A percentile compares a stretch with the other conserved stretches of the same genome.
Evolutionary conservation across 2,797 vertebrate species (phyloP).

Genomic region (Sphenopsis melanotis): DNA sequence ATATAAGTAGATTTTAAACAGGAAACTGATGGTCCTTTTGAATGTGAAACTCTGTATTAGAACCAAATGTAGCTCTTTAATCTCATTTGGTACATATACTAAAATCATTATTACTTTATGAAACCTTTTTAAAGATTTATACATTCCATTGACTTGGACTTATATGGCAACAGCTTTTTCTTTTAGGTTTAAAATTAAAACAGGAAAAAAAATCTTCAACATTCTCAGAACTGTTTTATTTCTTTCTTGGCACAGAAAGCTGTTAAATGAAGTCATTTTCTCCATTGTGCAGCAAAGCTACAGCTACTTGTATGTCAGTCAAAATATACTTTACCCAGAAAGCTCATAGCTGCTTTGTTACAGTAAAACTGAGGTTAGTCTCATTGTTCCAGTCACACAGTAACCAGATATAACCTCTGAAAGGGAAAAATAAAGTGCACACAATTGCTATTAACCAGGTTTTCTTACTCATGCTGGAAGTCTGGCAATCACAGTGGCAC

Average conservation of each 20-base stretch:
- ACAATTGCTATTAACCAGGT: not conserved
- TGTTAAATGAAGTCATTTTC: constrained; percentile 52
- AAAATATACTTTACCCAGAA: constrained; percentile 55
- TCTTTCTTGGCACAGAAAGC: constrained; percentile 55
- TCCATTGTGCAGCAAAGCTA: constrained; percentile 17
- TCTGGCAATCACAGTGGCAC: not conserved
- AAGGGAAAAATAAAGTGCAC: constrained; percentile 8
- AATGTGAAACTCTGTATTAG: constrained; percentile 62
- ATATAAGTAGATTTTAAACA: constrained; percentile 58
- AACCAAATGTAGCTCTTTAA: constrained; percentile 68
- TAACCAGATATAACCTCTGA: constrained; percentile 30
- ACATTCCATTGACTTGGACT: constrained; percentile 45
- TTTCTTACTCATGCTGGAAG: not conserved
- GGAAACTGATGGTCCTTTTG: constrained; percentile 57
- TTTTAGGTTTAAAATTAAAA: constrained; percentile 62
- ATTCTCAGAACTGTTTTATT: constrained; percentile 40
- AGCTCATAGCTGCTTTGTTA: constrained; percentile 46
- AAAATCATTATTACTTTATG: constrained; percentile 68
- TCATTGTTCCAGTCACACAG: constrained; percentile 35
- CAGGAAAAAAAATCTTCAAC: not conserved
- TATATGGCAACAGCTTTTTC: constrained; percentile 47
- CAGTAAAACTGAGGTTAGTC: constrained; percentile 25
- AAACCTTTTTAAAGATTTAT: constrained; percentile 68
- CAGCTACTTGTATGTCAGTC: constrained; percentile 36
- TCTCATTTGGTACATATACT: constrained; percentile 62